Base-by-base conservation (phyloP, 1,140 invertebrate species). In the Listronotus oregonensis region DNA sequence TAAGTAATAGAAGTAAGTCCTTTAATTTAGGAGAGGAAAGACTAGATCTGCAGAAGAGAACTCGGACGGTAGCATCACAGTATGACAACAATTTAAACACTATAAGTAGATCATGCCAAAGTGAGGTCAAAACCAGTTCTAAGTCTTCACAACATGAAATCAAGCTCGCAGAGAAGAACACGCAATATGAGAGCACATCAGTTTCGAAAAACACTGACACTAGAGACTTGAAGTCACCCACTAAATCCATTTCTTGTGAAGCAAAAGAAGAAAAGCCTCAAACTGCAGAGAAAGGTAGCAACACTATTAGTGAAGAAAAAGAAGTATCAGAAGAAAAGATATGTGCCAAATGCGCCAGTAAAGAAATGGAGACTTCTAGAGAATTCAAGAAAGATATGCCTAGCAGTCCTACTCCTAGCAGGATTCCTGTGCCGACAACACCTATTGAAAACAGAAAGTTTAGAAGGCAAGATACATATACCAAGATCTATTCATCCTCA, bases 381-480 rank as follows among this genome's bases (percentile, higher is more conserved):
- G 77, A 77, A 9, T 67, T 72, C 18, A 82, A 80, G 32, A 78
- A 80, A 40, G 76, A 77, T 9, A 44, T 73, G 73, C 42, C 34
- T 21, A 32, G 56, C 3, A 67, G 63, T 52, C 65, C 61, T 10
- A 67, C 68, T 39, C 71, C 71, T 42, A 77, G 75, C 32, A 76
- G 80, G 34, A 84, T 83, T 68, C 82, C 82, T 1, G 63, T 81
- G 55, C 70, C 70, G 9, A 79, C 79, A 32, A 80, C 80, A 63
- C 80, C 81, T 6, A 77, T 77, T 63, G 80, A 81, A 17, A 73
- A 73, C 51, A 71, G 80, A 10, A 79, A 77, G 60, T 80, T 82
- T 50, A 77, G 77, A 58, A 62, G 82, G 10, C 82, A 83, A 65
- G 81, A 83, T 66, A 83, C 82, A 0, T 83, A 83, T 52, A 84